Percentiles rank a stretch among this genome's conserved stretches.
These are phyloP conservation scores for Eurystomus gularis DNA, from an alignment of 2,113 vertebrate genomes.

Conservation along the genomic window DNA sequence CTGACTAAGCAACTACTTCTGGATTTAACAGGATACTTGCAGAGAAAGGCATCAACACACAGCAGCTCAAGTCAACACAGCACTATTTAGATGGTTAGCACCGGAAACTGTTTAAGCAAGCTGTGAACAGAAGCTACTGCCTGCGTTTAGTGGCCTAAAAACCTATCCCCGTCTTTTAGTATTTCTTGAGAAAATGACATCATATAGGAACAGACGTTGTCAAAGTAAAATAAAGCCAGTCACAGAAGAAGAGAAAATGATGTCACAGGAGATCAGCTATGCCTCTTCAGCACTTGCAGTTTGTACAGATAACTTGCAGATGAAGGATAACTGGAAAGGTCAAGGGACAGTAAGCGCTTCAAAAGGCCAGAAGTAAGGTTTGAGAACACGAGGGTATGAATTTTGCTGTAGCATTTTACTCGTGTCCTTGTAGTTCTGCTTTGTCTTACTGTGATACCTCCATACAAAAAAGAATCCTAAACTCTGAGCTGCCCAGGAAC, in stretches of 20 bases:
- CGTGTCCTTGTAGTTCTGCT: neutral
- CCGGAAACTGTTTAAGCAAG: neutral
- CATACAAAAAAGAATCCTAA: neutral
- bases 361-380: neutral
- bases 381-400: neutral
- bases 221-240: neutral
- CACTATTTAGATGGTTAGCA: neutral
- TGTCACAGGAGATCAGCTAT: neutral
- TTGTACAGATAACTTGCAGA: neutral
- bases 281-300: neutral
- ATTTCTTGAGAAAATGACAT: neutral
- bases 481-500: neutral
- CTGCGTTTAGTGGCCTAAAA: neutral
- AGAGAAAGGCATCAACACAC: neutral
- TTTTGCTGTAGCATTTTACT: neutral
- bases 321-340: neutral
- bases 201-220: neutral
- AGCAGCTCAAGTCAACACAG: neutral
- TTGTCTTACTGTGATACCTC: neutral
- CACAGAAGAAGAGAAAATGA: neutral
- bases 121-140: neutral
- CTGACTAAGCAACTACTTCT: neutral
- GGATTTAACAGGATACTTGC: neutral
- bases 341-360: neutral
- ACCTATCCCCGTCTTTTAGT: neutral